Evolutionary conservation across 2,888 invertebrate genomes (phyloP).

Genomic region (Brenthis hecate): DNA sequence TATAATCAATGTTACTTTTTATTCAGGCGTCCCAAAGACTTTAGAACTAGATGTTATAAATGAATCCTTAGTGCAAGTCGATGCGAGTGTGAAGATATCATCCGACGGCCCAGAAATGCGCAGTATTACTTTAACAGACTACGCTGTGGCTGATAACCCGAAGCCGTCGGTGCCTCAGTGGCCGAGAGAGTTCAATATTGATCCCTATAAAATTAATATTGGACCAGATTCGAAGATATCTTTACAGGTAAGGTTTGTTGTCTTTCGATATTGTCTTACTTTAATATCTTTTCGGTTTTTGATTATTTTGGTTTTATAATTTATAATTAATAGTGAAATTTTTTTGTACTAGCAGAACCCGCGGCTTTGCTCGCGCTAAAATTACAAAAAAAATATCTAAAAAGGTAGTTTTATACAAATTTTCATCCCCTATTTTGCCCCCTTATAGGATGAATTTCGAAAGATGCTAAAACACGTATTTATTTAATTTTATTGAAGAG

Average conservation of each 20-base stretch:
- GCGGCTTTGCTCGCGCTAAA: too few relatives aligned
- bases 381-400: too few relatives aligned
- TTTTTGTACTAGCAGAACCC: too few relatives aligned
- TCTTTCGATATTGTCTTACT: background rate
- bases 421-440: too few relatives aligned
- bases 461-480: too few relatives aligned
- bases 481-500: too few relatives aligned
- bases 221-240: constrained; percentile 67
- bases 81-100: constrained; percentile 71
- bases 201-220: constrained; percentile 73
- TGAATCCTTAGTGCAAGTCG: constrained; percentile 79
- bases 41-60: constrained; percentile 77
- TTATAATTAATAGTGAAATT: too few relatives aligned
- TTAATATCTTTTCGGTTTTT: background rate
- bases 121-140: constrained; percentile 73
- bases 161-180: constrained; percentile 69
- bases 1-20: background rate
- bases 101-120: constrained; percentile 81
- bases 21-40: constrained; percentile 73
- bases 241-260: constrained; percentile 60
- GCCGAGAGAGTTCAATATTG: constrained; percentile 81
- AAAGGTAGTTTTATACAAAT: too few relatives aligned
- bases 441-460: too few relatives aligned
- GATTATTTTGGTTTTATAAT: background rate
- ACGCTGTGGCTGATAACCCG: constrained; percentile 59